phyloP scores from a whole-genome alignment of 2,797 vertebrate species.

The Propithecus deckenii region DNA sequence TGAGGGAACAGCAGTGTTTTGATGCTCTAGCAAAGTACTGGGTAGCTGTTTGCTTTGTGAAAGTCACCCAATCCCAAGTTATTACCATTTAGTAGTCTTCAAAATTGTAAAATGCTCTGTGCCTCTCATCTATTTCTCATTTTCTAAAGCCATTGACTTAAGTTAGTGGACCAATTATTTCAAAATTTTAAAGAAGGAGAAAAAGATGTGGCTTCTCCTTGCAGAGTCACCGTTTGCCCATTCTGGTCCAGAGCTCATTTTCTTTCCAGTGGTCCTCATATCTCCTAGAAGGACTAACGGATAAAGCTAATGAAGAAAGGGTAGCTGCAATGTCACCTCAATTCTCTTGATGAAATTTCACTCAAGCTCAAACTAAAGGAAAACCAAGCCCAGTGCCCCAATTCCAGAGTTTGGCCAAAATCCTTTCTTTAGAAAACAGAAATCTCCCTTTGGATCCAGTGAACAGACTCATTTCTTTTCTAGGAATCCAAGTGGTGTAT shows the following conservation, averaged over 20 bases:
- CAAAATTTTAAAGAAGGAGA: not conserved
- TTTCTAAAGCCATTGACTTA: not conserved
- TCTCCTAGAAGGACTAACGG: not conserved
- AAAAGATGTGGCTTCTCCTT: not conserved
- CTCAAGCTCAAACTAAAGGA: not conserved
- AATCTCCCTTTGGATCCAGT: not conserved
- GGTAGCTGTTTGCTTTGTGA: not conserved
- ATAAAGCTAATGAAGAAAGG: not conserved
- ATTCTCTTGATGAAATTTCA: not conserved
- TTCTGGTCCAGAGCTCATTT: not conserved
- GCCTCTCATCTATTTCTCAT: not conserved
- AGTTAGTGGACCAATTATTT: not conserved
- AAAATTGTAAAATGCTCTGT: not conserved
- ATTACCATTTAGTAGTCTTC: not conserved
- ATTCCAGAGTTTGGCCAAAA: not conserved
- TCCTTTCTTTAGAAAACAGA: not conserved
- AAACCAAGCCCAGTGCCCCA: not conserved
- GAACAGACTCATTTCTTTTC: slow-evolving; percentile 32
- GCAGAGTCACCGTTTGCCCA: not conserved
- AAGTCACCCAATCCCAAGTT: not conserved
- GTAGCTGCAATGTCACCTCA: not conserved
- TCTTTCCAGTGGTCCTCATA: not conserved
- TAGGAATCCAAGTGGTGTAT: slow-evolving; percentile 91
- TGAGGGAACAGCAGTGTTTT: not conserved
- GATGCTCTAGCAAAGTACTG: not conserved